A percentile compares a stretch with the other conserved stretches of the same genome.
These are phyloP conservation scores for Galerucella pusilla DNA, from an alignment of 2,888 invertebrate species.

Conservation along the genomic window DNA sequence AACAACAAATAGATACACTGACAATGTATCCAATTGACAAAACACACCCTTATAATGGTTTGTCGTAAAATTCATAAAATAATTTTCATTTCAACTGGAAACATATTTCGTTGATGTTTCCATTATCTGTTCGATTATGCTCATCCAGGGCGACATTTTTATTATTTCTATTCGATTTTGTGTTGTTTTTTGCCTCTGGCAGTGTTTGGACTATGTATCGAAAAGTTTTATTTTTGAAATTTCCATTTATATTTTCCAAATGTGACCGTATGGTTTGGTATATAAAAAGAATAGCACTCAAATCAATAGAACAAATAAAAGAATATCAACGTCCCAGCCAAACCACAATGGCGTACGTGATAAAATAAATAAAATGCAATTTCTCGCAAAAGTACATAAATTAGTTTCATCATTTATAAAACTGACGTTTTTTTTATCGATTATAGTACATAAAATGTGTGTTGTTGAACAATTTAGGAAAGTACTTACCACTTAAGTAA, in stretches of 20 bases:
- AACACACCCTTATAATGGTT: not conserved
- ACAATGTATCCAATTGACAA: slow-evolving; percentile 3
- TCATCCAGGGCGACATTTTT: slow-evolving; percentile 32
- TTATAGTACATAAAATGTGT: too few relatives aligned
- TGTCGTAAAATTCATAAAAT: slow-evolving; percentile 11
- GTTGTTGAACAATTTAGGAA: too few relatives aligned
- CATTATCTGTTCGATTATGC: slow-evolving; percentile 33
- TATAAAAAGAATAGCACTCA: slow-evolving; percentile 25
- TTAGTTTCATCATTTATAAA: too few relatives aligned
- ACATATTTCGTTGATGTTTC: slow-evolving; percentile 33
- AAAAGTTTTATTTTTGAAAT: slow-evolving; percentile 34
- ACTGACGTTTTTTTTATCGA: too few relatives aligned
- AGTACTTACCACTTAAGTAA: too few relatives aligned
- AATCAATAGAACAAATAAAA: slow-evolving; percentile 36
- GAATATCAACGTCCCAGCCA: slow-evolving; percentile 17
- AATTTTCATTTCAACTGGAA: slow-evolving; percentile 9
- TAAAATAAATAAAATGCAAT: not conserved
- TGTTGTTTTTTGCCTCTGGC: slow-evolving; percentile 29
- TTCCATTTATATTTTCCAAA: slow-evolving; percentile 34
- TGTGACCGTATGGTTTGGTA: slow-evolving; percentile 28
- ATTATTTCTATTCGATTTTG: slow-evolving; percentile 33
- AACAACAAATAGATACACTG: not conserved
- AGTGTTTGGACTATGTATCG: slow-evolving; percentile 31
- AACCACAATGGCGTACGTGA: not conserved
- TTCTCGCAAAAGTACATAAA: not conserved